phyloP scores from a whole-genome alignment of 2,888 invertebrate species.

The Harpalus rubripes region DNA sequence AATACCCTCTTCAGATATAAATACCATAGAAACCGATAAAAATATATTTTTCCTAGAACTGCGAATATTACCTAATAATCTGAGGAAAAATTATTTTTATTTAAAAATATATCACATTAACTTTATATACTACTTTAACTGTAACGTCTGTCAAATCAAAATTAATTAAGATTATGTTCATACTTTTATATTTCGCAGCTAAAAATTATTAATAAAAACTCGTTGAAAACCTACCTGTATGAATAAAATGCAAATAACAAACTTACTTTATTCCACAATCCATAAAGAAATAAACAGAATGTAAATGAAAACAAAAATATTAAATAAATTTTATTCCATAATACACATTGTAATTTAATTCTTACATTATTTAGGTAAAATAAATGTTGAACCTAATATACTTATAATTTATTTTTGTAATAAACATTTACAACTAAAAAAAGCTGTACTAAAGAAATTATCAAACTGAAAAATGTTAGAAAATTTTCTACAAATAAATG shows the following conservation, averaged over 20 bases:
- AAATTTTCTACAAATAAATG: neutral
- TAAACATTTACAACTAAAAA: conserved; percentile 46
- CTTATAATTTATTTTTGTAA: conserved; percentile 16
- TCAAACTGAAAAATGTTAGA: neutral
- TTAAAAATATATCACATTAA: neutral
- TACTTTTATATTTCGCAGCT: too few species aligned
- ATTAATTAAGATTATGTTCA: too few species aligned
- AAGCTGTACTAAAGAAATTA: neutral
- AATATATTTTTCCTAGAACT: neutral
- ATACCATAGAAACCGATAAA: conserved; percentile 33
- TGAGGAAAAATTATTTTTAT: neutral
- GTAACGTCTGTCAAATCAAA: too few species aligned
- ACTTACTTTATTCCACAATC: too few species aligned
- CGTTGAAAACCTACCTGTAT: too few species aligned
- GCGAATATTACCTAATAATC: neutral
- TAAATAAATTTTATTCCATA: neutral
- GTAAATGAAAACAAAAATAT: too few species aligned
- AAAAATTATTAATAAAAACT: too few species aligned
- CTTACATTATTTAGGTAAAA: neutral
- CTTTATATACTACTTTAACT: too few species aligned
- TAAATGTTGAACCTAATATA: neutral
- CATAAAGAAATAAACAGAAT: too few species aligned
- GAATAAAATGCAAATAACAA: too few species aligned
- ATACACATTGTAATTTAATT: neutral
- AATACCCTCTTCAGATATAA: conserved; percentile 25